Base-by-base conservation (phyloP, 2,888 invertebrate genomes). In the Harmothoe impar region DNA sequence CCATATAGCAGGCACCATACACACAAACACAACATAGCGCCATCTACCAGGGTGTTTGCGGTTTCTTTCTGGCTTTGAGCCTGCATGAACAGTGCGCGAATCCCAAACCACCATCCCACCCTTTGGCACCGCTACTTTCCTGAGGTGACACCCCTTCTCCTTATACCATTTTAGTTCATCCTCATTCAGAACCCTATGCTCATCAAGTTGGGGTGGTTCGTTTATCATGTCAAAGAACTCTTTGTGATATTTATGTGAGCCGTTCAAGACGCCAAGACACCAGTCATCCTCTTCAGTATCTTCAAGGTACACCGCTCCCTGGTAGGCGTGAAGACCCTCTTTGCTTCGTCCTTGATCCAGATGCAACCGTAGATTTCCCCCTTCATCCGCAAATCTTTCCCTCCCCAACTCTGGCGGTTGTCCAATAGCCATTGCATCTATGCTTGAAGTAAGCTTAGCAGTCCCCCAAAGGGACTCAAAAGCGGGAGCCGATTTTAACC, bases 41-140 rank as follows among this genome's bases (percentile, higher is more conserved):
- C 94, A 95, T 68, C 94, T 92, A 17, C 92, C 93, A 43, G 93
- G 92, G 89, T 94, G 90, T n/a, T 89, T 90, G 10, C 95, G 92
- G 0, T 93, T 93, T 84, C 91, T 77, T 10, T 91, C 35, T 12
- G 94, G 94, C 17, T 93, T 91, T n/a, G 94, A 93, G 78, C 94
- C 94, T 7, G 94, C 94, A 90, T 95, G 95, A 12, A 94, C 92
- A 7, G 93, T 92, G 81, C 95, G 91, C 0, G 95, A 94, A 86
- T 95, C 94, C 95, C 95, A 95, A 15, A 95, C 90, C 10, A 94
- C 93, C 92, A 95, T 93, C 3, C 94, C 94, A 0, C 95, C 95
- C 91, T 94, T 94, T 0, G 94, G 94, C 15, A 94, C 94, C 0
- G 94, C 92, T 17, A 95, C 92, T 31, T 94, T 91, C 84, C 92